Conservation (phyloP, 2,888 invertebrate species). For the Pollenia angustigena region DNA sequence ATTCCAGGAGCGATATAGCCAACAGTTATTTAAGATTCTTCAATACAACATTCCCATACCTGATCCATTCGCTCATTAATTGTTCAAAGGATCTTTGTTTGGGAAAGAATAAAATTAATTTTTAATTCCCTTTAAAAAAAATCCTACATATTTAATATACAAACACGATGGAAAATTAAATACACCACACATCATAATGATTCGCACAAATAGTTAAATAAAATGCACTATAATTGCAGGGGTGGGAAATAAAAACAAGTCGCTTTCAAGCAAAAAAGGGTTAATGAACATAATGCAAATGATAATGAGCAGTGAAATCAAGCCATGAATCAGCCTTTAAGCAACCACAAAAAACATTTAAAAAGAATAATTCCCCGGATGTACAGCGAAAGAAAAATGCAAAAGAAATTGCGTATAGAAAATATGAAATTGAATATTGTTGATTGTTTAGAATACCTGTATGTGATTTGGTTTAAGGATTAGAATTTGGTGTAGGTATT, state of each 20-base stretch:
- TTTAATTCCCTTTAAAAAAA: background rate
- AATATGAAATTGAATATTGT: conserved; percentile 16
- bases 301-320: conserved; percentile 41
- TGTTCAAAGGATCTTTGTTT: no score
- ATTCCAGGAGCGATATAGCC: no score
- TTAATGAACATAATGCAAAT: conserved; percentile 48
- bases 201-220: background rate
- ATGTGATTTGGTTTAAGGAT: conserved; percentile 18
- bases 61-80: no score
- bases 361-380: conserved; percentile 58
- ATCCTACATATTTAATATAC: background rate
- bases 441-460: conserved; percentile 6
- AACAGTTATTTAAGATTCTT: no score
- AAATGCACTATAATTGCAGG: conserved; percentile 61
- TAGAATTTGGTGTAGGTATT: background rate
- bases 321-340: conserved; percentile 59
- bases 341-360: conserved; percentile 19
- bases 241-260: conserved; percentile 59
- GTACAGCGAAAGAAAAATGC: conserved; percentile 8
- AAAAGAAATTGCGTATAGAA: conserved; percentile 54
- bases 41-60: no score
- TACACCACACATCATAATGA: background rate
- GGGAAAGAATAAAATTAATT: no score
- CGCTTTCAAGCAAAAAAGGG: conserved; percentile 47
- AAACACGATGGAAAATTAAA: conserved; percentile 2